Evolutionary conservation across 2,797 vertebrate genomes (phyloP).

Genomic region (Merluccius polli): DNA sequence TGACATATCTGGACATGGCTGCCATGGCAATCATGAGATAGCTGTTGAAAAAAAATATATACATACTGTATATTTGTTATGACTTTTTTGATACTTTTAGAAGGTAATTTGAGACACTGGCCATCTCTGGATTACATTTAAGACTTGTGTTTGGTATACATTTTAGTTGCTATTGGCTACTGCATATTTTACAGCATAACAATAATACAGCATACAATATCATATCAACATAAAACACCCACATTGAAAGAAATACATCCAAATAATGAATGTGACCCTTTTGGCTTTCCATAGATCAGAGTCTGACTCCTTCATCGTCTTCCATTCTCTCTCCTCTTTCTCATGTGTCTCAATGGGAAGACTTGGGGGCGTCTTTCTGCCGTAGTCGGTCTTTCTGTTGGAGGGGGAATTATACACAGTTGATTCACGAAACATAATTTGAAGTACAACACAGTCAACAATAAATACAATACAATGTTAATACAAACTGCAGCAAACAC

Average conservation of each 20-base stretch:
- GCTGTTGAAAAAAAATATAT: too few species aligned
- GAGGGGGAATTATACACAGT: slow-evolving; percentile 2
- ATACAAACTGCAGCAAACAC: background rate
- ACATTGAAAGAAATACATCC: background rate
- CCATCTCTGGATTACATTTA: background rate
- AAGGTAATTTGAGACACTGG: background rate
- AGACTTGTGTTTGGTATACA: background rate
- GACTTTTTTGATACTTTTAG: too few species aligned
- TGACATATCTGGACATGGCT: too few species aligned
- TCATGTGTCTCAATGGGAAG: slow-evolving; percentile 63
- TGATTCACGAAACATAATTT: background rate
- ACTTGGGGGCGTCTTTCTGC: slow-evolving; percentile 84
- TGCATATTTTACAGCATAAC: background rate
- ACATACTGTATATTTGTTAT: too few species aligned
- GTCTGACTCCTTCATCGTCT: background rate
- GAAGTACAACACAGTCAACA: background rate
- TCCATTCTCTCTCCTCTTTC: background rate
- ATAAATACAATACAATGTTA: background rate
- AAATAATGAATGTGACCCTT: background rate
- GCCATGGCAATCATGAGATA: too few species aligned
- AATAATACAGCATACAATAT: background rate
- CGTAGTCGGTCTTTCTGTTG: slow-evolving; percentile 90
- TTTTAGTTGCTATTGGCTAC: background rate
- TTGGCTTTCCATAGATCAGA: background rate
- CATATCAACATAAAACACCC: background rate